phyloP scores from a whole-genome alignment of 2,888 invertebrate genomes.

The Yponomeuta malinellus region DNA sequence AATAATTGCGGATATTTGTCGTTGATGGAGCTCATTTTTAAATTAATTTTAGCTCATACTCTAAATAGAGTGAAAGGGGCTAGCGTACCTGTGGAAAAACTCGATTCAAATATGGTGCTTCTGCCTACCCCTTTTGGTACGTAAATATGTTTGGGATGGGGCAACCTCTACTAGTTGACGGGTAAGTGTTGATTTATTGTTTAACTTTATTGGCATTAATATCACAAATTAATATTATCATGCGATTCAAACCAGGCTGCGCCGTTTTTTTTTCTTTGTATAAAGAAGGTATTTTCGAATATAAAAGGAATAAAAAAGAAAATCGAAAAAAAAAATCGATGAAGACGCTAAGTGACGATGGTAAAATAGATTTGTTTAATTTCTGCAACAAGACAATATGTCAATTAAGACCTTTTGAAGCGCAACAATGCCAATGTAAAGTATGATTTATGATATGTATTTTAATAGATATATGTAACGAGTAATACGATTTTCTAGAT shows the following conservation, averaged over 20 bases:
- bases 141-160: no score
- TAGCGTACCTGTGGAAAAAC: no score
- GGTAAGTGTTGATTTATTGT: slow-evolving; percentile 16
- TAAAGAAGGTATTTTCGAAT: neutral
- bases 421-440: slow-evolving; percentile 71
- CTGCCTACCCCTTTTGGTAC: no score
- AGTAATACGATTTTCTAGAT: neutral
- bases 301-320: no score
- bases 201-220: slow-evolving; percentile 57
- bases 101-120: no score
- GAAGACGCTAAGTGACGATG: neutral
- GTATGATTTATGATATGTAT: slow-evolving; percentile 12
- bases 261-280: neutral
- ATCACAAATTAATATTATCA: slow-evolving; percentile 64
- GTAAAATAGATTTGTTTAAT: slow-evolving; percentile 23
- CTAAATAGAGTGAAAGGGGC: no score
- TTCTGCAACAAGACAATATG: slow-evolving; percentile 39
- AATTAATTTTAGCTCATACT: no score
- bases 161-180: neutral
- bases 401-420: slow-evolving; percentile 40
- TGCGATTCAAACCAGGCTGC: slow-evolving; percentile 22
- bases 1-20: no score
- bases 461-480: slow-evolving; percentile 3
- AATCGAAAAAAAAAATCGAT: no score
- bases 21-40: no score